phyloP scores from a whole-genome alignment of 2,888 invertebrate genomes.

The Junonia oenone region DNA sequence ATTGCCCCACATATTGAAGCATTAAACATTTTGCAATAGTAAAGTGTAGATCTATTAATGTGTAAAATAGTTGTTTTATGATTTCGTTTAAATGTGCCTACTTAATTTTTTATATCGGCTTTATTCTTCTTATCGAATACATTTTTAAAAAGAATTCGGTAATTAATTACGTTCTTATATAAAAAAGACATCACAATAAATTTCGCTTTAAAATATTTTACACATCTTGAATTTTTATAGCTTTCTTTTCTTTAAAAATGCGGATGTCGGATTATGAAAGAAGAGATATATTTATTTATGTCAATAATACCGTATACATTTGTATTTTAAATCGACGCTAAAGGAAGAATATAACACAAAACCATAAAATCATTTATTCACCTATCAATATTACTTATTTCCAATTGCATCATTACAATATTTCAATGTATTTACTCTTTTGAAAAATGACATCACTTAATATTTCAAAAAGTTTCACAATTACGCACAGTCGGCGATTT shows the following conservation, averaged over 20 bases:
- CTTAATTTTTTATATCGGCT: too few relatives aligned
- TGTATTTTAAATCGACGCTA: neutral
- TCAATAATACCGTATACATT: neutral
- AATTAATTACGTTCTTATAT: neutral
- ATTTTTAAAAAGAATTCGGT: neutral
- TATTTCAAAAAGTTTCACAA: neutral
- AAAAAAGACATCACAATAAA: neutral
- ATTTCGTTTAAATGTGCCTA: too few relatives aligned
- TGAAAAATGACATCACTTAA: neutral
- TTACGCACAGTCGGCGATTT: neutral
- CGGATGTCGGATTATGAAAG: neutral
- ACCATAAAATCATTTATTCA: neutral
- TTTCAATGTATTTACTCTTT: neutral
- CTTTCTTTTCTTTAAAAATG: slow-evolving; percentile 6
- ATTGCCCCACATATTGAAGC: neutral
- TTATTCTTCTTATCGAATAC: neutral
- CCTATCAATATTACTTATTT: neutral
- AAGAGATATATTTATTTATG: neutral
- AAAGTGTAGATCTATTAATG: neutral
- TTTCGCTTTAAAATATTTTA: neutral
- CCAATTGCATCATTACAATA: neutral
- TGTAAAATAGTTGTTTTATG: too few relatives aligned
- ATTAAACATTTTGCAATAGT: neutral
- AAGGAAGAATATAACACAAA: neutral
- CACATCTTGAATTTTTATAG: neutral